These are phyloP conservation scores for Ursus arctos DNA, from an alignment of 2,113 vertebrate species.

Conservation along the genomic window DNA sequence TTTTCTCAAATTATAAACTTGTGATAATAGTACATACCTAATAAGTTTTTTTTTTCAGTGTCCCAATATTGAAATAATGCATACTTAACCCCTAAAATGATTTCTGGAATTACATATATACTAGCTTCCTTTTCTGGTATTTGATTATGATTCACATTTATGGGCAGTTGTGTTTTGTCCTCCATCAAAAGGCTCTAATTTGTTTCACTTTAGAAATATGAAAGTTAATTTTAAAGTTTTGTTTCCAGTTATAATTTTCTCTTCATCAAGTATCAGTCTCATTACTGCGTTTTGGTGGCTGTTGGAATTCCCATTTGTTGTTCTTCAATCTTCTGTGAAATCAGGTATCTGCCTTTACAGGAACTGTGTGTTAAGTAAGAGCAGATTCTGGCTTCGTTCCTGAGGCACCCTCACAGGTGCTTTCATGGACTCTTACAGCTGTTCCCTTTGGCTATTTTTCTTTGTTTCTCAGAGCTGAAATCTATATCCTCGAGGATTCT, in stretches of 20 bases:
- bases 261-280: neutral
- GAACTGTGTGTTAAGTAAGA: neutral
- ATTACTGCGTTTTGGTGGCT: neutral
- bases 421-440: neutral
- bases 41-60: neutral
- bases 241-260: neutral
- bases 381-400: neutral
- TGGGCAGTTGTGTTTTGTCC: neutral
- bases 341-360: neutral
- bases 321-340: neutral
- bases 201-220: neutral
- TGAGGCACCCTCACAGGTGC: neutral
- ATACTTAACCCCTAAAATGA: neutral
- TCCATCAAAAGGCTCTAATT: neutral
- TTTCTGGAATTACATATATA: neutral
- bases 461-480: neutral
- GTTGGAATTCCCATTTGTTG: neutral
- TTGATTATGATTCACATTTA: neutral
- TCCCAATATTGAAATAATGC: neutral
- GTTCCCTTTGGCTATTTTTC: neutral
- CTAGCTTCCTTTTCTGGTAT: neutral
- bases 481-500: neutral
- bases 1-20: neutral
- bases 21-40: neutral
- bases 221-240: neutral